Conservation (phyloP, 2,113 vertebrate species). For the Actenoides hombroni region DNA sequence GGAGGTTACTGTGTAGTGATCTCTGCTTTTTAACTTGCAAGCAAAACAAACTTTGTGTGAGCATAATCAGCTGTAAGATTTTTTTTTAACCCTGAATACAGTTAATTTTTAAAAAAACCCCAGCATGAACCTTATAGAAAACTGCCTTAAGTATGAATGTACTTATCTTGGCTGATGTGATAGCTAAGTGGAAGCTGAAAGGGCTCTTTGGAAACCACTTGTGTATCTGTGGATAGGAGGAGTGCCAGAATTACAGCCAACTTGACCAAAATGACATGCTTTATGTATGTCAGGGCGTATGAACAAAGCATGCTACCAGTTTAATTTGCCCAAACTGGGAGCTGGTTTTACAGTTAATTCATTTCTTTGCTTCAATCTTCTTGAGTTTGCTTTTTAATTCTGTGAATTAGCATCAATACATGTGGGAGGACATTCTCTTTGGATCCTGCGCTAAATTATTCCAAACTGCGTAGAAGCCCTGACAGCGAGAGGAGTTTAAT, state of each 20-base stretch:
- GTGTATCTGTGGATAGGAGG: not conserved
- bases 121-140: not conserved
- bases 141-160: not conserved
- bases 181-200: not conserved
- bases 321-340: not conserved
- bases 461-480: not conserved
- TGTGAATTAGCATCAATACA: slow-evolving; percentile 38
- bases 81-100: not conserved
- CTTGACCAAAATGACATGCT: not conserved
- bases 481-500: not conserved
- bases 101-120: not conserved
- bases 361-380: not conserved
- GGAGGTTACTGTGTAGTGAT: not conserved
- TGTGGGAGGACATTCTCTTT: slow-evolving; percentile 1
- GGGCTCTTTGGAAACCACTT: not conserved
- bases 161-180: not conserved
- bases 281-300: not conserved
- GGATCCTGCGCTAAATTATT: not conserved
- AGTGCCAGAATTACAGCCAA: not conserved
- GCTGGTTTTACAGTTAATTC: not conserved
- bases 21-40: not conserved
- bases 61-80: not conserved
- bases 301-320: not conserved
- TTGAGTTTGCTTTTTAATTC: slow-evolving; percentile 11
- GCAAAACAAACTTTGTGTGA: not conserved